Conservation (phyloP, 1,140 invertebrate species). For the Pogonomyrmex barbatus region DNA sequence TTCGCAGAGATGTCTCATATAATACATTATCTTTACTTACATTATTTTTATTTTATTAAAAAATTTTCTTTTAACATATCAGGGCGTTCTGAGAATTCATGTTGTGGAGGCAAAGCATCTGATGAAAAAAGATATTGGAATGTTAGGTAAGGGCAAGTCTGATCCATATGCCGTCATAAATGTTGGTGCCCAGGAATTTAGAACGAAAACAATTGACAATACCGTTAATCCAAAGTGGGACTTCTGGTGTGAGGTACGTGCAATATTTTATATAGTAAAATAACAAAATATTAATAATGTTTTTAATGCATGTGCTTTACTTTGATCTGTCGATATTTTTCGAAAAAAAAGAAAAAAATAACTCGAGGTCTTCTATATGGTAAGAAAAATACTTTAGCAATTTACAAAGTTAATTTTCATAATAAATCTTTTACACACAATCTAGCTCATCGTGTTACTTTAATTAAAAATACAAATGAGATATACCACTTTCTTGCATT, state of each 20-base stretch:
- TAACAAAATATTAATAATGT: slow-evolving; percentile 56
- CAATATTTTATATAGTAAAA: slow-evolving; percentile 42
- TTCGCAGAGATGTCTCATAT: slow-evolving; percentile 29
- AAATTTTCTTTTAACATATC: slow-evolving; percentile 46
- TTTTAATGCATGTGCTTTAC: slow-evolving; percentile 80
- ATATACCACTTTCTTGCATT: slow-evolving; percentile 35
- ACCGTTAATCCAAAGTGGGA: slow-evolving; percentile 98
- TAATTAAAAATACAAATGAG: neutral
- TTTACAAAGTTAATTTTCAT: neutral
- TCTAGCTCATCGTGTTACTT: neutral
- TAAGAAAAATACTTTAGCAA: slow-evolving; percentile 64
- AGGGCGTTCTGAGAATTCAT: slow-evolving; percentile 94
- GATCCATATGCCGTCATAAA: slow-evolving; percentile 97
- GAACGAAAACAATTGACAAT: slow-evolving; percentile 95
- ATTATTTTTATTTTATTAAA: slow-evolving; percentile 32
- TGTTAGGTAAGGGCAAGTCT: slow-evolving; percentile 97
- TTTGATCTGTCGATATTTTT: slow-evolving; percentile 45
- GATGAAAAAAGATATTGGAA: slow-evolving; percentile 95
- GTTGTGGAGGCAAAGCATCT: slow-evolving; percentile 97
- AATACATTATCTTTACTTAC: slow-evolving; percentile 6
- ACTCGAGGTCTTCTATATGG: slow-evolving; percentile 66
- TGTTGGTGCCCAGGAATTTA: slow-evolving; percentile 95
- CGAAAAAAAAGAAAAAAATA: slow-evolving; percentile 42
- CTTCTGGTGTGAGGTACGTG: slow-evolving; percentile 95
- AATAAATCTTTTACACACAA: slow-evolving; percentile 1